Conservation (phyloP, 2,797 vertebrate genomes). For the Scomberomorus guttatus region DNA sequence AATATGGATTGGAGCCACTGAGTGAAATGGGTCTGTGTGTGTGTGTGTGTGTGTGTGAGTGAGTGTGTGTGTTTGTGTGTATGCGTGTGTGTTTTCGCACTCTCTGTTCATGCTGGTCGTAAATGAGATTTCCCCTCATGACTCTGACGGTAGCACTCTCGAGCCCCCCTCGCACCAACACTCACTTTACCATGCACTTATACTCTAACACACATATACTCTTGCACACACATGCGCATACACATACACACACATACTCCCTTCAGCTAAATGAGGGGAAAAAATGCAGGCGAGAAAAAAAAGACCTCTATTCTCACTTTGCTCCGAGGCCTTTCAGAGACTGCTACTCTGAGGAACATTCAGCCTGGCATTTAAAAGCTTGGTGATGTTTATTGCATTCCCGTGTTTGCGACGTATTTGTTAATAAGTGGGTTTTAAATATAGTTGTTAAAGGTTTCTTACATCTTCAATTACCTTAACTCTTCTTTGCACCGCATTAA, state of each 20-base stretch:
- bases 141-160: constrained; percentile 53
- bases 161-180: constrained; percentile 14
- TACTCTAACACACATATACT: constrained; percentile 24
- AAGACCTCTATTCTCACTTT: constrained; percentile 47
- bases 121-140: constrained; percentile 80
- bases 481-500: constrained; percentile 2
- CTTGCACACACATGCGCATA: neutral
- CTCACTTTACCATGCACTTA: constrained; percentile 34
- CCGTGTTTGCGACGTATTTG: constrained; percentile 23
- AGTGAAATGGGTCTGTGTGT: constrained; percentile 45
- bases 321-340: constrained; percentile 54
- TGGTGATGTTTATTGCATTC: constrained; percentile 26
- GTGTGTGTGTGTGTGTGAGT: constrained; percentile 7
- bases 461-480: neutral
- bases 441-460: constrained; percentile 2
- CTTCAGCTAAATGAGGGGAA: constrained; percentile 57
- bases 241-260: constrained; percentile 26
- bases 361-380: constrained; percentile 59
- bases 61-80: constrained; percentile 25
- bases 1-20: constrained; percentile 55
- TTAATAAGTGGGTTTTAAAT: constrained; percentile 14
- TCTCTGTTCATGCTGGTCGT: constrained; percentile 66
- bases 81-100: constrained; percentile 26
- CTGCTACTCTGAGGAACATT: constrained; percentile 51
- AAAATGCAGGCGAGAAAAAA: constrained; percentile 29